These are phyloP conservation scores for Apodemus speciosus DNA, from an alignment of 2,113 vertebrate species.

Conservation along the genomic window DNA sequence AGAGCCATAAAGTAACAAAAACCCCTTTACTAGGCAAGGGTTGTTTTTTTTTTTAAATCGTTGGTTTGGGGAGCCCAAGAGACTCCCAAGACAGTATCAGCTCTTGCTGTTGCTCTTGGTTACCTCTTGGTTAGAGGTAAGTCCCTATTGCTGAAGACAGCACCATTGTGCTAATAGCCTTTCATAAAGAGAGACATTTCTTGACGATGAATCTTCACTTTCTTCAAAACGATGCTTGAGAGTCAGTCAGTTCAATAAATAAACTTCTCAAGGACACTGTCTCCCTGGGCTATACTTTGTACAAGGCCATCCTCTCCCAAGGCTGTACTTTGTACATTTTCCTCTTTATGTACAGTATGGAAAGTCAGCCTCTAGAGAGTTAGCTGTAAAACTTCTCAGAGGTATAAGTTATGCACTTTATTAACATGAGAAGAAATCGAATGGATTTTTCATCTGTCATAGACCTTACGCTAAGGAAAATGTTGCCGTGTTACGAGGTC, in stretches of 20 bases:
- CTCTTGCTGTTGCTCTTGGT: not conserved
- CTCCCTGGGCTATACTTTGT: not conserved
- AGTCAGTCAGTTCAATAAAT: not conserved
- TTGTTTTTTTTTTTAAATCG: no score
- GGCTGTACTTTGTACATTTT: slow-evolving; percentile 44
- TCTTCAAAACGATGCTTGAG: slow-evolving; percentile 11
- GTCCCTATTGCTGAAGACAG: not conserved
- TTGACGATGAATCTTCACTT: not conserved
- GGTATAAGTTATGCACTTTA: slow-evolving; percentile 46
- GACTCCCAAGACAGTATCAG: not conserved
- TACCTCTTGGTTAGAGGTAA: not conserved
- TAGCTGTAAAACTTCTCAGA: slow-evolving; percentile 61
- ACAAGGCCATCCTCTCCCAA: slow-evolving; percentile 47
- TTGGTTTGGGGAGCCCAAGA: not conserved
- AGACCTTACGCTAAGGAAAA: slow-evolving; percentile 64
- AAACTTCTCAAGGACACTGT: slow-evolving; percentile 54
- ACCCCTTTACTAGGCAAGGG: not conserved
- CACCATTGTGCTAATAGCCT: not conserved
- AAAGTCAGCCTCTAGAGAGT: slow-evolving; percentile 55
- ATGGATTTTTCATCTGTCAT: slow-evolving; percentile 67
- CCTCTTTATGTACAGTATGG: slow-evolving; percentile 28
- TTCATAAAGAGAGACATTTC: slow-evolving; percentile 11
- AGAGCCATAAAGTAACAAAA: not conserved
- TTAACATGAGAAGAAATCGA: slow-evolving; percentile 61
- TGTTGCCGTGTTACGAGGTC: slow-evolving; percentile 42